A percentile compares a stretch with the other conserved stretches of the same genome.
Conservation (phyloP, 2,888 invertebrate species). For the Caenorhabditis panamensis region DNA sequence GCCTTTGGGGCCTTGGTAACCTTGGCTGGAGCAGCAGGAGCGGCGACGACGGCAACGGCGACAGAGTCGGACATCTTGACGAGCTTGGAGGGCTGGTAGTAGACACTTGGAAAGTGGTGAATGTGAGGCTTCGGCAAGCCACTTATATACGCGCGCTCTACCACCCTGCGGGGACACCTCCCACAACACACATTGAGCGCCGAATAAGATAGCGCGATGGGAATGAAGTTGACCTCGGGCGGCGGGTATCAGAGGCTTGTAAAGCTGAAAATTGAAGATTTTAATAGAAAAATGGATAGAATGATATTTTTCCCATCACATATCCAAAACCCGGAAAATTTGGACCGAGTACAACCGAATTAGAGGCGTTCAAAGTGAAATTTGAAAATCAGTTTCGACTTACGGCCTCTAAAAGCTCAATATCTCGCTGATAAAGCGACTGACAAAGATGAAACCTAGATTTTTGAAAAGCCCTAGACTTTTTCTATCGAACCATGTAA, state of each 20-base stretch:
- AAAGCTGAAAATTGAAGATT: not conserved
- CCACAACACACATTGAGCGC: not conserved
- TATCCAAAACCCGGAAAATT: constrained; percentile 25
- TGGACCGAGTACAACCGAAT: not conserved
- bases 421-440: constrained; percentile 3
- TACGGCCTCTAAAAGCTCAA: not conserved
- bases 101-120: constrained; percentile 33
- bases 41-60: constrained; percentile 23
- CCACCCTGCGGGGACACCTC: constrained; percentile 61
- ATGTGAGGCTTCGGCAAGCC: not conserved
- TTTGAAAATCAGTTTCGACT: not conserved
- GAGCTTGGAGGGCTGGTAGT: constrained; percentile 3
- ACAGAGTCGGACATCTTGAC: constrained; percentile 55
- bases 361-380: constrained; percentile 8
- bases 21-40: constrained; percentile 30
- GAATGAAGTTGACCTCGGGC: not conserved
- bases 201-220: constrained; percentile 21
- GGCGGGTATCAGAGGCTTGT: not conserved
- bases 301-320: constrained; percentile 7
- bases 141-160: constrained; percentile 26
- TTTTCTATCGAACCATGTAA: constrained; percentile 24
- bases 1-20: constrained; percentile 43
- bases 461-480: constrained; percentile 16
- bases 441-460: not conserved
- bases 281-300: not conserved